Conservation (phyloP, 2,888 invertebrate species). For the Lasioglossum vierecki region DNA sequence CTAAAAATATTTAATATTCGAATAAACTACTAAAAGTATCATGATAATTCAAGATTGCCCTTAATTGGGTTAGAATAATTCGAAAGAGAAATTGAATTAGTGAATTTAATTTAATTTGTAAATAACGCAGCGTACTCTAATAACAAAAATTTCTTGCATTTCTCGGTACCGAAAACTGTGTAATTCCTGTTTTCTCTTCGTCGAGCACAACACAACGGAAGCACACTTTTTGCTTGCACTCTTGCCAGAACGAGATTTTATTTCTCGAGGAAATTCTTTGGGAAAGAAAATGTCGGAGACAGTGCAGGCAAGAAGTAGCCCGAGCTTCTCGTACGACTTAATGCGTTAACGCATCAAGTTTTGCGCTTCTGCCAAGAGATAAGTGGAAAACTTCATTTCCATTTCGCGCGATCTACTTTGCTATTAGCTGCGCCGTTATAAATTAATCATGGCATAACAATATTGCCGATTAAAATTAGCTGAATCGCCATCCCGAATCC, state of each 20-base stretch:
- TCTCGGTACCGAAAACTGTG: not conserved
- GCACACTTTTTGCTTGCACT: not conserved
- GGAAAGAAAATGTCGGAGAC: not conserved
- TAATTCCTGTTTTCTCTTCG: not conserved
- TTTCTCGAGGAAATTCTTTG: not conserved
- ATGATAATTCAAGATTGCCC: not conserved
- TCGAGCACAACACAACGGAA: not conserved
- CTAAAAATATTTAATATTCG: no score
- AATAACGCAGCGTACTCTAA: not conserved
- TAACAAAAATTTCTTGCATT: not conserved
- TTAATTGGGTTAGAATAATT: no score
- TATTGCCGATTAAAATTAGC: not conserved
- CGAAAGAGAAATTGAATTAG: no score
- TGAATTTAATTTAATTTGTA: no score
- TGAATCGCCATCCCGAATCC: not conserved
- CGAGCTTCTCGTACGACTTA: not conserved
- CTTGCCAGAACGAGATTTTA: not conserved
- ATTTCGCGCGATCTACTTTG: not conserved
- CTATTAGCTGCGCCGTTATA: not conserved
- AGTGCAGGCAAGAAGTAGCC: not conserved
- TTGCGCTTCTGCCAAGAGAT: not conserved
- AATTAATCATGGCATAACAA: not conserved
- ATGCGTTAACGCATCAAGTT: not conserved
- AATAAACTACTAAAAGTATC: no score
- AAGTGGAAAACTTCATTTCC: not conserved